Conservation (phyloP, 2,113 vertebrate genomes). For the Eidolon helvum region DNA sequence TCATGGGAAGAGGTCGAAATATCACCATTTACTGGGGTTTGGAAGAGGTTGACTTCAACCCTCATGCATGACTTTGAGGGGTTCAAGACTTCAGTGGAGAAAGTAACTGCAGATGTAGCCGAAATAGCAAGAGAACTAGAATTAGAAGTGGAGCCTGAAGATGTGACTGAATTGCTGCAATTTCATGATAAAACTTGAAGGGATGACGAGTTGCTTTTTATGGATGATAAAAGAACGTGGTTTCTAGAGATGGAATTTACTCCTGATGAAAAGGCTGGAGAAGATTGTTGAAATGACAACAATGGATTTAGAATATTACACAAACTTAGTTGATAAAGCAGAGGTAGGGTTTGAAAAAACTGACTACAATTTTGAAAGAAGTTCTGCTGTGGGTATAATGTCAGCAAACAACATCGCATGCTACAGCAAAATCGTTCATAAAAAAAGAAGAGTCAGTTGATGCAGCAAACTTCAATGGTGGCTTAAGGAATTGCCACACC, state of each 20-base stretch:
- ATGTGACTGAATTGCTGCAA: neutral
- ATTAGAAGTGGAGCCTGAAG: neutral
- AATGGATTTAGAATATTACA: neutral
- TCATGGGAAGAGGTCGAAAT: neutral
- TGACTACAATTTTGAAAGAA: neutral
- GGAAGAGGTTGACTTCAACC: neutral
- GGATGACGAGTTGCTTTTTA: neutral
- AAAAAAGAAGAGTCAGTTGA: neutral
- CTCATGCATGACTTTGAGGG: neutral
- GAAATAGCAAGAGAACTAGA: neutral
- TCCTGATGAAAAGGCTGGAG: neutral
- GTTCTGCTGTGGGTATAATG: neutral
- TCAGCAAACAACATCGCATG: neutral
- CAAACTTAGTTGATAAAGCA: neutral
- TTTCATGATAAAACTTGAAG: neutral
- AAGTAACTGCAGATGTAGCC: neutral
- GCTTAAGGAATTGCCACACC: neutral
- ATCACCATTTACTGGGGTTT: neutral
- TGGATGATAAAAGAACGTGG: neutral
- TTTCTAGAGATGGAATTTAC: neutral
- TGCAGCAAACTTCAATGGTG: neutral
- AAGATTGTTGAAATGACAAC: neutral
- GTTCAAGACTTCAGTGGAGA: neutral
- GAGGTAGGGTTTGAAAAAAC: neutral
- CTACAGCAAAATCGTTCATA: neutral